Evolutionary conservation across 2,797 vertebrate genomes (phyloP).

Genomic region (Halcyon badia): DNA sequence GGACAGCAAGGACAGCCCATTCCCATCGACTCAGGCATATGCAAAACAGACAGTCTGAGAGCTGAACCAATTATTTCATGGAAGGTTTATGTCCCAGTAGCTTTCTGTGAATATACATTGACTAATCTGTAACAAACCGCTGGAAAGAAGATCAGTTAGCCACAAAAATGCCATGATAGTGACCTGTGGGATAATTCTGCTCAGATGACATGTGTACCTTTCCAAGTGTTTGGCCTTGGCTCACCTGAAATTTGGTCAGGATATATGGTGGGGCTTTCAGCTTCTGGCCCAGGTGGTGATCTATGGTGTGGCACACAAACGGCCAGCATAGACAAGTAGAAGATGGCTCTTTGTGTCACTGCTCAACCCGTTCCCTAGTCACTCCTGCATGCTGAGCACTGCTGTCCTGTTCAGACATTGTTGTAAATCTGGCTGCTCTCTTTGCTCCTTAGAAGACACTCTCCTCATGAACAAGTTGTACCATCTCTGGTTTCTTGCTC

Average conservation of each 20-base stretch:
- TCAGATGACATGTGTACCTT: not conserved
- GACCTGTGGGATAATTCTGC: not conserved
- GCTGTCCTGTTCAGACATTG: not conserved
- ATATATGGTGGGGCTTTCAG: not conserved
- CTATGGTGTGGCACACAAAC: not conserved
- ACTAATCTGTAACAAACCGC: not conserved
- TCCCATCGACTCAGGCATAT: not conserved
- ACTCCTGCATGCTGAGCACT: not conserved
- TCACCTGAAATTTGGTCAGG: not conserved
- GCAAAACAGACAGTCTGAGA: not conserved
- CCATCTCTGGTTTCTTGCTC: not conserved
- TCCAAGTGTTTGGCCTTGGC: not conserved
- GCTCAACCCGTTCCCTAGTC: not conserved
- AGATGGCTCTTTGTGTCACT: not conserved
- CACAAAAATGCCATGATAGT: not conserved
- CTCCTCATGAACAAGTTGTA: not conserved
- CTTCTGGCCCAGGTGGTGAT: rapidly evolving
- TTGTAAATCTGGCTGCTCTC: not conserved
- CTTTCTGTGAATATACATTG: not conserved
- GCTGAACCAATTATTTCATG: not conserved
- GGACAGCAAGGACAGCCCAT: not conserved
- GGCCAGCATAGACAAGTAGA: not conserved
- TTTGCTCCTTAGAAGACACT: not conserved
- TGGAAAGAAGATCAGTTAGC: not conserved
- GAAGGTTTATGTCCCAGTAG: not conserved